Percentiles rank a stretch among this genome's conserved stretches.
Evolutionary conservation across 2,888 invertebrate species (phyloP).

Genomic region (Galeopsomyia nigrocyanea): DNA sequence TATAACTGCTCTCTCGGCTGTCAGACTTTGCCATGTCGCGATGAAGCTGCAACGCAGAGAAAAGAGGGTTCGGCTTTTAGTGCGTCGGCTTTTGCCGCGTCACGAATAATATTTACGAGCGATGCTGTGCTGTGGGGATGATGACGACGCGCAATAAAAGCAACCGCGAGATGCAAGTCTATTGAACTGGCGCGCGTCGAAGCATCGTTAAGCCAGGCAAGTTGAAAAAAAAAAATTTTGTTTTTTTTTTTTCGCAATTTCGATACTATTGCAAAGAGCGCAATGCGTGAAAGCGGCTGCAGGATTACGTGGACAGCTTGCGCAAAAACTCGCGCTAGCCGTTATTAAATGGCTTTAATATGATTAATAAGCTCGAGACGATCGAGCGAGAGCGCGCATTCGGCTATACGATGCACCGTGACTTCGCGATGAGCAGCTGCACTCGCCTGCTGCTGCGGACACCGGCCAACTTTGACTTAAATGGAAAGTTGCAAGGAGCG

Average conservation of each 20-base stretch:
- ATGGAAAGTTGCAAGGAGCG: no score
- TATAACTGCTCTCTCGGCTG: not conserved
- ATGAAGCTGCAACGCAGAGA: not conserved
- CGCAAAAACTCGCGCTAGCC: constrained; percentile 8
- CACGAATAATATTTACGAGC: no score
- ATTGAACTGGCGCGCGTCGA: not conserved
- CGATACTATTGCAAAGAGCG: constrained; percentile 21
- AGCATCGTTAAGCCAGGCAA: not conserved
- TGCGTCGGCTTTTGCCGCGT: no score
- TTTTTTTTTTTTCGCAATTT: constrained; percentile 13
- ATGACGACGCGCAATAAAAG: no score
- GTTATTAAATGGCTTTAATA: constrained; percentile 19
- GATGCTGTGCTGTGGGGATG: no score
- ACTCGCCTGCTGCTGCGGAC: no score
- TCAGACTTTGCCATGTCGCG: not conserved
- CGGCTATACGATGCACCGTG: no score
- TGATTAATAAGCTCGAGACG: constrained; percentile 8
- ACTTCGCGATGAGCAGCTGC: no score
- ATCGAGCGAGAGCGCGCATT: not conserved
- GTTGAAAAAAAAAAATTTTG: not conserved
- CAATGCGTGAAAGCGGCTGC: constrained; percentile 19
- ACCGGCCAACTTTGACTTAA: no score
- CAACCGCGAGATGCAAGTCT: no score
- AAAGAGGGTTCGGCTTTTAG: not conserved
- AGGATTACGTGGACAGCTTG: constrained; percentile 16